Percentiles rank a stretch among this genome's conserved stretches.
phyloP scores from a whole-genome alignment of 2,797 vertebrate species.

The Cirrhinus mrigala region DNA sequence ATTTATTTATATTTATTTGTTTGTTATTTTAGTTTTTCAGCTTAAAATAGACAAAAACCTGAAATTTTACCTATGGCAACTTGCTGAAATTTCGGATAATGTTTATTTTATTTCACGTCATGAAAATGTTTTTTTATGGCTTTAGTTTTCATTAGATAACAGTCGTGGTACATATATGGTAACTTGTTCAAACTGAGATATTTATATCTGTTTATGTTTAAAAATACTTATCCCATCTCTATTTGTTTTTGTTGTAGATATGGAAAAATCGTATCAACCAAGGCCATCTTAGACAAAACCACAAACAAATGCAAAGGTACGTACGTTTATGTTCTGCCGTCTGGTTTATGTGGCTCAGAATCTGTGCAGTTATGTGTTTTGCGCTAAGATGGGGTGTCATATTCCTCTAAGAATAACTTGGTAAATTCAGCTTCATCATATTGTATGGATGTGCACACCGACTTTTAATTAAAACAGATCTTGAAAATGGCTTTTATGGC shows the following conservation, averaged over 20 bases:
- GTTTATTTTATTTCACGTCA: background rate
- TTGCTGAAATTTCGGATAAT: background rate
- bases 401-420: background rate
- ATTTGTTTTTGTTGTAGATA: conserved; percentile 83
- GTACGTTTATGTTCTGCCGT: conserved; percentile 54
- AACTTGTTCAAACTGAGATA: background rate
- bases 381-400: background rate
- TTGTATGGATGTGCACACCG: no score
- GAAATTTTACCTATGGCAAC: background rate
- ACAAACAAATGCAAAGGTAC: conserved; percentile 99
- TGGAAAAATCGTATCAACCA: conserved; percentile 98
- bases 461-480: background rate
- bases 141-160: background rate
- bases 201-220: conserved; percentile 12
- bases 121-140: background rate
- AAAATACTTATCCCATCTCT: conserved; percentile 67
- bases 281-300: conserved; percentile 98
- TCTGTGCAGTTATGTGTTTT: conserved; percentile 4
- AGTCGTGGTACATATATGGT: background rate
- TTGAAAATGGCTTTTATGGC: background rate
- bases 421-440: background rate
- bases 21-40: no score
- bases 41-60: no score
- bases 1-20: no score
- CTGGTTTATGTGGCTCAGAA: background rate